Evolutionary conservation across 2,797 vertebrate species (phyloP).

Genomic region (Amazonetta brasiliensis): DNA sequence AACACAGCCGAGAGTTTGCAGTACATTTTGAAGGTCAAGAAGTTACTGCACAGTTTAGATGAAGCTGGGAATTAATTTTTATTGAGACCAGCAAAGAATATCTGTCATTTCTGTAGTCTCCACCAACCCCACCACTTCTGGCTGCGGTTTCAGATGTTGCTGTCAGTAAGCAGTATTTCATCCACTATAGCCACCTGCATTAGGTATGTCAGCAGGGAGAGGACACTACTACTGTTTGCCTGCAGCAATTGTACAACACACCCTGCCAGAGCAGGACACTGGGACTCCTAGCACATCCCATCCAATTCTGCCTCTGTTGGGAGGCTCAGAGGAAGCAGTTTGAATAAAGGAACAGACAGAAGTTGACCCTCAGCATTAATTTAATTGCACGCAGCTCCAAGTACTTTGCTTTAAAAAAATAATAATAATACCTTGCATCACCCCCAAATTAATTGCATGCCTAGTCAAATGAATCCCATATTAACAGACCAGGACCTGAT

Average conservation of each 20-base stretch:
- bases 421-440: background rate
- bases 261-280: background rate
- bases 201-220: background rate
- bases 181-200: background rate
- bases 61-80: background rate
- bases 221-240: background rate
- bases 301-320: background rate
- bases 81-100: background rate
- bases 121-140: background rate
- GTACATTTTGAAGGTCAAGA: background rate
- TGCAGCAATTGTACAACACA: background rate
- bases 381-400: background rate
- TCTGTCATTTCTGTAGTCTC: background rate
- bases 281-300: background rate
- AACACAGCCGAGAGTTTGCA: background rate
- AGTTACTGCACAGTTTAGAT: background rate
- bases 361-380: background rate
- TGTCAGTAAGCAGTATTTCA: background rate
- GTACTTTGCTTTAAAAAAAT: background rate
- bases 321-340: background rate
- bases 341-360: background rate
- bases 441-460: slow-evolving; percentile 32
- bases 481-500: background rate
- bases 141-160: background rate
- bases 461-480: background rate